These are phyloP conservation scores for Tipula helvola DNA, from an alignment of 2,888 invertebrate species.

Conservation along the genomic window DNA sequence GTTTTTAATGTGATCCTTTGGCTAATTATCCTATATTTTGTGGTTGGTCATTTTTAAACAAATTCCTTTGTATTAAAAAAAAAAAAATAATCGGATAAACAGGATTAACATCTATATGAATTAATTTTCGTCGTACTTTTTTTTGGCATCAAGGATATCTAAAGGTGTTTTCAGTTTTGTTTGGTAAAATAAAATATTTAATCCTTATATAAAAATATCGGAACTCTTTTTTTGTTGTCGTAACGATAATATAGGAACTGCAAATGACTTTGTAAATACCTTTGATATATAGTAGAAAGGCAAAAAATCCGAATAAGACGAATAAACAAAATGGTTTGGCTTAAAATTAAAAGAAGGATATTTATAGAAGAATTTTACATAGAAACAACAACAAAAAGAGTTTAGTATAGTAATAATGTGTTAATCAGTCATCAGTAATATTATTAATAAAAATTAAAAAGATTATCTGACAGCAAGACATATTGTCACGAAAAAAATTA, in stretches of 20 bases:
- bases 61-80: not conserved
- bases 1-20: not conserved
- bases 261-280: not conserved
- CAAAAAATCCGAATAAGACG: not conserved
- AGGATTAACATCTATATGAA: not conserved
- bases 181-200: not conserved
- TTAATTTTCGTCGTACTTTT: not conserved
- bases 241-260: not conserved
- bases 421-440: not conserved
- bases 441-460: not conserved
- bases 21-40: not conserved
- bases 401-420: not conserved
- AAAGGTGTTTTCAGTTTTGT: not conserved
- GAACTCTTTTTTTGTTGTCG: not conserved
- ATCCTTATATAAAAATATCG: not conserved
- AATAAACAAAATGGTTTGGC: not conserved
- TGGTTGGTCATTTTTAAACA: not conserved
- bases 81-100: not conserved
- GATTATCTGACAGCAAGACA: conserved; percentile 10
- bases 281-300: not conserved
- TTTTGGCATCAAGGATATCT: not conserved
- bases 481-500: conserved; percentile 4
- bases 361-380: not conserved
- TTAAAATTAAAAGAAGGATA: not conserved
- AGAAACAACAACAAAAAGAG: not conserved